Evolutionary conservation across 2,797 vertebrate species (phyloP), one percentile per base, ranked within the genome.

Genomic region (Lithobates sylvaticus): DNA sequence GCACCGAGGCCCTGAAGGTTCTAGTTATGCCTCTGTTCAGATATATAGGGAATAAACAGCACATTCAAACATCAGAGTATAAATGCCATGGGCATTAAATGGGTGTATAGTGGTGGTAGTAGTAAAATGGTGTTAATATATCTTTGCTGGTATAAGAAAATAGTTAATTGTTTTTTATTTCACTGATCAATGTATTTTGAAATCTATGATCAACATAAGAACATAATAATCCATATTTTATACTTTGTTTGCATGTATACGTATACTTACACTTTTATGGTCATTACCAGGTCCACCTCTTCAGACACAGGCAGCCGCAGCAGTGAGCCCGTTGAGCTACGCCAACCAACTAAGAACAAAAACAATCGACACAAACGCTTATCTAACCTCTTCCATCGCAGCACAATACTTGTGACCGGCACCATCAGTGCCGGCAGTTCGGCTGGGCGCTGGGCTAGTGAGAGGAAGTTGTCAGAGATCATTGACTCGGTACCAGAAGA

Each of bases 321-420:
- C 88, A 92, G 91, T 65, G 93, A 94, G 86, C 84, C 92, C 0
- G 91, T 92, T 86, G 94, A 96, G 95, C 91, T 97, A 93, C 89
- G 95, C 91, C 93, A 96, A 90, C 91, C 97, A 90, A 90, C 94
- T 10, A 93, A 93, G 3, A 88, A 91, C 65, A 93, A 94, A 89
- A 89, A 92, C 7, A 89, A 90, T 72, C 96, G 96, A 4, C 94
- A 97, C 84, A 98, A 98, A 90, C 96, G 97, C 64, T 95, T 98
- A 74, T 98, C 97, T 44, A 96, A 97, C 50, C 95, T 98, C 69
- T 94, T 98, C 90, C 95, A 97, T 94, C 26, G 96, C 29, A 95
- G 91, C 89, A 94, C 88, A 93, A 95, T 89, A 91, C 94, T 76
- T 32, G 2, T 76, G 73, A 86, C 95, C 93, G 0, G 95, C 92